Base-by-base conservation (phyloP, 2,888 invertebrate species). In the Xanthorhoe spadicearia region DNA sequence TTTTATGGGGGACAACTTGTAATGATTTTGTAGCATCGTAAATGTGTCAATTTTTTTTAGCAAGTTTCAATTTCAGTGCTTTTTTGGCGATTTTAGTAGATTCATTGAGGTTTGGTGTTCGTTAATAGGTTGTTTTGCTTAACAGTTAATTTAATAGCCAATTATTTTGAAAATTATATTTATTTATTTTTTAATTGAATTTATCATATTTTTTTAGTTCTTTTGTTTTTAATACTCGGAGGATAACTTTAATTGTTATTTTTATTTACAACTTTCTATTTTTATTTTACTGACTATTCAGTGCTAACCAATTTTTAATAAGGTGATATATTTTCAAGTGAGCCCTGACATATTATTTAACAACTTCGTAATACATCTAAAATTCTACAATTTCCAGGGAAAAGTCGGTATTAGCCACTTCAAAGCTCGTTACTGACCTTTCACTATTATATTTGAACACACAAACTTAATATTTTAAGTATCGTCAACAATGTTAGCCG, bases 1-100 rank as follows among this genome's bases (percentile, higher is more conserved):
- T 86, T 89, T 89, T 83, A 87, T 87, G 82, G 89, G 84, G 86
- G 86, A 85, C 85, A 75, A 86, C 82, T 86, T 86, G 85, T 88
- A 86, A 86, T 82, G 80, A 70, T 76, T 75, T 79, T 79, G 77
- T 77, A 74, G 77, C 71, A 68, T 68, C 66, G 61, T 72, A 61
- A 64, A 61, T 69, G n/a, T 35, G 17, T 7, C 15, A 8, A 15
- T 48, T 48, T 48, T 48, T 48, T 48, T 15, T 13, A 2, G 17
- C 7, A 15, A 48, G 13, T 17, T 13, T 43, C 3, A 13, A 43
- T 13, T 43, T 43, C 13, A 43, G 1, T 7, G 32, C 13, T 38
- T 10, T 3, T 35, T 10, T 10, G 3, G 5, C 10, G 0, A 38
- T 38, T 38, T 7, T 10, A 2, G 38, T 9, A 35, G 35, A 8